These are phyloP conservation scores for Acanthurus lineatus DNA, from an alignment of 2,797 vertebrate genomes.

Conservation along the genomic window DNA sequence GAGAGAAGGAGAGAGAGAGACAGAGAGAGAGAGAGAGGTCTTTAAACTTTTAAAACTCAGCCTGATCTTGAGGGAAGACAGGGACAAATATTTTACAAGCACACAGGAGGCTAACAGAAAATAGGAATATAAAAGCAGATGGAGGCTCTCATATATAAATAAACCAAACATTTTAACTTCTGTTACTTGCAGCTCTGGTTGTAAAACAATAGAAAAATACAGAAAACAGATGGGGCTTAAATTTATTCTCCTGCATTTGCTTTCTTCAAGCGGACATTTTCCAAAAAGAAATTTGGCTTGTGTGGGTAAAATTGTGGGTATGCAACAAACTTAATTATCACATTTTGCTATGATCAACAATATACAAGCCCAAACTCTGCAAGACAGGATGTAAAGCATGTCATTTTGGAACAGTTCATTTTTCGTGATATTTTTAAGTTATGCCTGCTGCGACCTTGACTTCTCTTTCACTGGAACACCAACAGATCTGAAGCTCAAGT, in stretches of 20 bases:
- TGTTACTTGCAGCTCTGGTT: not conserved
- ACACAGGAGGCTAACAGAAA: too few relatives aligned
- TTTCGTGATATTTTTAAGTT: not conserved
- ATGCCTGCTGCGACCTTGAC: not conserved
- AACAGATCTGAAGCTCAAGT: constrained; percentile 11
- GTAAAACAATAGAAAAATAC: not conserved
- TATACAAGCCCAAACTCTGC: not conserved
- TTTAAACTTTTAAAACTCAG: not conserved
- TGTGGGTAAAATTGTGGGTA: not conserved
- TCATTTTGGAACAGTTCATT: not conserved
- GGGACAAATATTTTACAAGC: not conserved
- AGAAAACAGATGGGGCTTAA: not conserved
- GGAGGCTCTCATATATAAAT: too few relatives aligned
- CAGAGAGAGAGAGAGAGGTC: too few relatives aligned
- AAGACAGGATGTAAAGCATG: not conserved
- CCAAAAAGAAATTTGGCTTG: not conserved
- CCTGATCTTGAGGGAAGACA: not conserved
- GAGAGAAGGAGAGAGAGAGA: too few relatives aligned
- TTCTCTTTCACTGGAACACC: not conserved
- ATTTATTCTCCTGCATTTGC: not conserved
- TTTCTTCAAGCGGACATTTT: not conserved
- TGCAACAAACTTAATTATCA: not conserved
- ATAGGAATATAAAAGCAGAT: not conserved
- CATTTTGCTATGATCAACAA: not conserved
- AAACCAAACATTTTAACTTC: too few relatives aligned